Evolutionary conservation across 2,797 vertebrate species (phyloP).

Genomic region (Onychomys leucogaster): DNA sequence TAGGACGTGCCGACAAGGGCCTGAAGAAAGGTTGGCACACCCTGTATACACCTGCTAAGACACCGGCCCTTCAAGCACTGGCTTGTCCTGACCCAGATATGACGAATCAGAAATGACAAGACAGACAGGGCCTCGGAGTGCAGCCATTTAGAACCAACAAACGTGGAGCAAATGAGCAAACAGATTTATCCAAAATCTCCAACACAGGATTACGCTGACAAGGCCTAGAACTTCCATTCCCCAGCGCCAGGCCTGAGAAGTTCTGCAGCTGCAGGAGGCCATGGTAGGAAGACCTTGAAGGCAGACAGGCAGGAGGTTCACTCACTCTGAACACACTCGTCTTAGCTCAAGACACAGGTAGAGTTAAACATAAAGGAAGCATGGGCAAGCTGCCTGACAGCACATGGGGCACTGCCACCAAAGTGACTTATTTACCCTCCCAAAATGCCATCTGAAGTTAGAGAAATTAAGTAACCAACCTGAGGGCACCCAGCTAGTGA

Average conservation of each 20-base stretch:
- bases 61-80: rapidly evolving
- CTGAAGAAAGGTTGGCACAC: not conserved
- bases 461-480: conserved; percentile 19
- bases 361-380: not conserved
- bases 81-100: not conserved
- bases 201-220: not conserved
- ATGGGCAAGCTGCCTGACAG: rapidly evolving
- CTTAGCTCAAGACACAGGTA: not conserved
- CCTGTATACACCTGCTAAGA: not conserved
- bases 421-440: not conserved
- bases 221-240: not conserved
- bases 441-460: not conserved
- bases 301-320: not conserved
- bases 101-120: not conserved
- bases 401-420: not conserved
- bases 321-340: not conserved
- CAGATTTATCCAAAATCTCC: not conserved
- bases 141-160: conserved; percentile 18
- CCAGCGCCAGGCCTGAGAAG: not conserved
- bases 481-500: not conserved
- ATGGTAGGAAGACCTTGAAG: not conserved
- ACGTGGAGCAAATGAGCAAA: conserved; percentile 40
- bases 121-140: rapidly evolving
- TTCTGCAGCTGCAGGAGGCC: not conserved
- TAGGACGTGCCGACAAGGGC: rapidly evolving